phyloP scores from a whole-genome alignment of 2,888 invertebrate genomes.

The Tethea ocularis region DNA sequence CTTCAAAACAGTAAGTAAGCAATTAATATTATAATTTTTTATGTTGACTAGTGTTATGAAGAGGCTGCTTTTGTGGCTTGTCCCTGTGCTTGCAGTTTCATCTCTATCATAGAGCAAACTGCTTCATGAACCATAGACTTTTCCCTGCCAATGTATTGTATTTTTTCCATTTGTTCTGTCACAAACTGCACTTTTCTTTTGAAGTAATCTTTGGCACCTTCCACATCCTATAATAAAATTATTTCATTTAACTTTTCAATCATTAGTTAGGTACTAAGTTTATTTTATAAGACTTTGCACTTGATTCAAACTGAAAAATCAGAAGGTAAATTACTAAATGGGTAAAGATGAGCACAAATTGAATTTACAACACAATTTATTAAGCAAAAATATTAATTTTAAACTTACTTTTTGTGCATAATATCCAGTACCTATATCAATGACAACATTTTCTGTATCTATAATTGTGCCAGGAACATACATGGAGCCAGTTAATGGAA shows the following conservation, averaged over 20 bases:
- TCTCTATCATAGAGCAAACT: constrained; percentile 90
- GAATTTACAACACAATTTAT: not conserved
- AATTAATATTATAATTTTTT: constrained; percentile 27
- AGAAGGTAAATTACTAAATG: too few relatives aligned
- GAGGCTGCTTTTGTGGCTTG: constrained; percentile 66
- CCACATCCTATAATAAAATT: constrained; percentile 83
- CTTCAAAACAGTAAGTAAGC: constrained; percentile 16
- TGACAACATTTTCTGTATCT: constrained; percentile 93
- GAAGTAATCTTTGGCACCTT: constrained; percentile 95
- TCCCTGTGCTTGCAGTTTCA: constrained; percentile 85
- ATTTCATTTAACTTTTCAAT: not conserved
- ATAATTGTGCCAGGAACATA: constrained; percentile 96
- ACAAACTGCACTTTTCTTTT: constrained; percentile 95
- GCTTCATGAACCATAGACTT: constrained; percentile 92
- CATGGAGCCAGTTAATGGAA: constrained; percentile 98
- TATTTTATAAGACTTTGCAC: too few relatives aligned
- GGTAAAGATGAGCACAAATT: too few relatives aligned
- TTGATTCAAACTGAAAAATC: too few relatives aligned
- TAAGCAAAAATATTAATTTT: constrained; percentile 6
- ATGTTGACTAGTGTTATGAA: constrained; percentile 56
- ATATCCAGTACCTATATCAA: constrained; percentile 98
- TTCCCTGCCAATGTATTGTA: constrained; percentile 91
- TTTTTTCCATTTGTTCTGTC: constrained; percentile 97
- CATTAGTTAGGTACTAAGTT: too few relatives aligned
- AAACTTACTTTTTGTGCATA: constrained; percentile 93